Base-by-base conservation (phyloP, 2,797 vertebrate genomes). In the Chelmon rostratus region DNA sequence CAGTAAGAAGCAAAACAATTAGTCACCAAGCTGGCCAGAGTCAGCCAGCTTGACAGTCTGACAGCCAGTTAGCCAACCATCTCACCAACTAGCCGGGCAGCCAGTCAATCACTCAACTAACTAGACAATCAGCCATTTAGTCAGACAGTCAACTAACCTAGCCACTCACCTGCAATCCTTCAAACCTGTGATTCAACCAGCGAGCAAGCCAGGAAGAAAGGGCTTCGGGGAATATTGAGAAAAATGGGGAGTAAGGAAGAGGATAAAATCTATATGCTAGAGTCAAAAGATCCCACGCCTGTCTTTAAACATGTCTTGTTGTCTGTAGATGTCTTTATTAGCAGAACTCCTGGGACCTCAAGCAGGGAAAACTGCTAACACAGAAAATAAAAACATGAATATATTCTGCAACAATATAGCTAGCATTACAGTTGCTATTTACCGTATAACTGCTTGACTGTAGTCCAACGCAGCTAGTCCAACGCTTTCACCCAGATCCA, bases 221-320 rank as follows among this genome's bases (percentile, higher is more conserved):
- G 64, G 81, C 72, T 74, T 5, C 35, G 57, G 87, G 80, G 70
- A 64, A 66, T 88, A 87, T 82, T 71, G 86, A 82, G 76, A 78
- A 78, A 87, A 82, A 59, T 69, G 38, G 59, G 63, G 37, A 64
- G 73, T 79, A 64, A 79, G 73, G 73, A 50, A 82, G 63, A 79
- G 68, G 72, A 85, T 85, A 79, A 87, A 91, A 93, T 93, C 84
- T 66, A 90, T 89, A 92, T 52, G 76, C 78, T 81, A 33, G 79
- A 82, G 76, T 86, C 44, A 56, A 89, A 89, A 83, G 81, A 66
- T 89, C 74, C 81, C 73, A 74, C 64, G 78, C 62, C 62, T 87
- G 83, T 88, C 88, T 88, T 85, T 85, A 70, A 89, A 79, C 68
- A 82, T 86, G 81, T 86, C 76, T 82, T 78, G 71, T 53, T 78